phyloP scores from a whole-genome alignment of 2,888 invertebrate genomes.

The Luperina testacea region DNA sequence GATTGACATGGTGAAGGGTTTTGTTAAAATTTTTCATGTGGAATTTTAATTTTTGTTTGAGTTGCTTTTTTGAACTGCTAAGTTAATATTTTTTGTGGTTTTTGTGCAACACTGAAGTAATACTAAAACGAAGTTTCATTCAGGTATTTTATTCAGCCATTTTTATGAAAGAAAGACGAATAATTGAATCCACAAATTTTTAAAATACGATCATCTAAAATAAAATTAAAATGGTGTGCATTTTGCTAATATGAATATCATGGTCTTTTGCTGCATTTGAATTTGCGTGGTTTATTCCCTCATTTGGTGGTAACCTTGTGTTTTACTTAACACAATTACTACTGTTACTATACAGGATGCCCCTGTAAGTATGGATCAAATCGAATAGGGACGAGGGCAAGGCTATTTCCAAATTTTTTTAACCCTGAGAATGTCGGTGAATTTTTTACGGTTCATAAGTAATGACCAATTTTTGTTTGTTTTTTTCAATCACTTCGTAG shows the following conservation, averaged over 20 bases:
- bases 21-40: neutral
- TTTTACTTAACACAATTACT: neutral
- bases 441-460: too few relatives aligned
- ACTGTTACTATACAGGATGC: neutral
- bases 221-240: neutral
- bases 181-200: neutral
- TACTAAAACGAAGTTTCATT: neutral
- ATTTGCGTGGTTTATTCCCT: neutral
- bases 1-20: constrained; percentile 18
- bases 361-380: too few relatives aligned
- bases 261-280: neutral
- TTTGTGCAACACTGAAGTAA: neutral
- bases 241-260: neutral
- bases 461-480: too few relatives aligned
- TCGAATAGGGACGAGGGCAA: too few relatives aligned
- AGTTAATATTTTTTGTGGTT: neutral
- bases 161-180: neutral
- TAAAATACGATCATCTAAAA: too few relatives aligned
- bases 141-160: neutral
- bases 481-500: too few relatives aligned
- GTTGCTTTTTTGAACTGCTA: neutral
- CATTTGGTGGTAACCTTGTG: neutral
- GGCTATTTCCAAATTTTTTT: too few relatives aligned
- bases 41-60: neutral
- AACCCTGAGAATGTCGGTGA: too few relatives aligned